These are phyloP conservation scores for Lucilia sericata DNA, from an alignment of 1,140 invertebrate species.

Conservation along the genomic window DNA sequence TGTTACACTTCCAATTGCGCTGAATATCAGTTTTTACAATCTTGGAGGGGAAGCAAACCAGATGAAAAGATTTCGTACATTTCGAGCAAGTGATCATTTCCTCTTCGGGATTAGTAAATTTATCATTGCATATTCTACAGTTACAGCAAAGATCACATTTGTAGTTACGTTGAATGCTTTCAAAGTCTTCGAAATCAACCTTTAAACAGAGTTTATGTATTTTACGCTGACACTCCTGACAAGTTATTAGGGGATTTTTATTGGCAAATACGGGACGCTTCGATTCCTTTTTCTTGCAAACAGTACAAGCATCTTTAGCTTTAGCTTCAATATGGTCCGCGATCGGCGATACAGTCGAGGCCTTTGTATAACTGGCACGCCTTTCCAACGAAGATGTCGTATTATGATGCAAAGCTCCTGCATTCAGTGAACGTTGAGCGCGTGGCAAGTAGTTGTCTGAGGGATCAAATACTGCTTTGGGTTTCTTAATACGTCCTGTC, in stretches of 20 bases:
- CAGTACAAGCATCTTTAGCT: conserved; percentile 37
- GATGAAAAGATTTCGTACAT: conserved; percentile 58
- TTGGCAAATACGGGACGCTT: conserved; percentile 33
- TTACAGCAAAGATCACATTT: conserved; percentile 47
- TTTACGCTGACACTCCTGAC: conserved; percentile 44
- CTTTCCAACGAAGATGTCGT: neutral
- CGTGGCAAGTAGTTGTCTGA: conserved; percentile 78
- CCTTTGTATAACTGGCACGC: neutral
- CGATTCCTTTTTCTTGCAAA: conserved; percentile 45
- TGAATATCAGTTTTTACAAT: conserved; percentile 47
- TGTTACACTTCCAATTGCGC: conserved; percentile 56
- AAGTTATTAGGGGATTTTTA: conserved; percentile 48
- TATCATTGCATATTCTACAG: conserved; percentile 44
- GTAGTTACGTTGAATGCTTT: conserved; percentile 30
- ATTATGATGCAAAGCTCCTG: neutral
- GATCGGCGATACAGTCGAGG: neutral
- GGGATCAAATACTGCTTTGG: conserved; percentile 79
- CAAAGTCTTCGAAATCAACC: conserved; percentile 47
- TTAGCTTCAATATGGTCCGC: neutral
- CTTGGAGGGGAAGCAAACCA: conserved; percentile 54
- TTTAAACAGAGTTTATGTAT: conserved; percentile 48
- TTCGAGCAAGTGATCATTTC: conserved; percentile 53
- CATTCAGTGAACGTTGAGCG: conserved; percentile 48
- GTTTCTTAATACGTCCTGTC: conserved; percentile 66
- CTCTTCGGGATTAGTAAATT: neutral